Base-by-base conservation (phyloP, 2,888 invertebrate species). In the Tetrapedia diversipes region DNA sequence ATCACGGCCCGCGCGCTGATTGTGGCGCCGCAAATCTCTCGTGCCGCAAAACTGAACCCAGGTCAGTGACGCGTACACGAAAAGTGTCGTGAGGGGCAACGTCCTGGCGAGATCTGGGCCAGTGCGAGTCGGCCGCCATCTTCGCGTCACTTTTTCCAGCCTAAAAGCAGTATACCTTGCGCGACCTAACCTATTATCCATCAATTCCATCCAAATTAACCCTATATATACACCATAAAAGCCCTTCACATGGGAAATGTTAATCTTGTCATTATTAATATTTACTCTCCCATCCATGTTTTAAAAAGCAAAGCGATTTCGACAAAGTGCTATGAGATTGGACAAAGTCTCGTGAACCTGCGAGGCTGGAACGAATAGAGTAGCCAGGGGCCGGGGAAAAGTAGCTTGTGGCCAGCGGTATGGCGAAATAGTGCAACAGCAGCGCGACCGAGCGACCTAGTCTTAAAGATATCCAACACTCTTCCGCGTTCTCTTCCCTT, bases 371-470 rank as follows among this genome's bases (percentile, higher is more conserved):
- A 29, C 29, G 53, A 43, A 41, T 43, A 7, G 49, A 66, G 47
- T 16, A 7, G 19, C 24, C 7, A 39, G 32, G 37, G 45, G 53
- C 37, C 37, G 71, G 32, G 72, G 82, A 77, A 72, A 78, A 81
- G 80, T 72, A 67, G 71, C 68, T 51, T 77, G 75, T 43, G 60
- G 67, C 68, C 72, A 75, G 79, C 75, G 76, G 81, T 80, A 85
- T 81, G 79, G 87, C 83, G 86, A 88, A 87, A 88, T 90, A 86
- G 89, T 87, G 88, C 90, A 90, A 90, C 90, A 90, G 89, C 90
- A 87, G 88, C 87, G 87, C 90, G 91, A 91, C 91, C 90, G 91
- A 90, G 90, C 91, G 91, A 91, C 91, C 91, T 89, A 91, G 90
- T 91, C 91, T 91, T 87, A 84, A 89, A 90, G 90, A 90, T 89